Evolutionary conservation across 2,113 vertebrate genomes (phyloP), one percentile per base, ranked within the genome.

Genomic region (Psephotus haematonotus): DNA sequence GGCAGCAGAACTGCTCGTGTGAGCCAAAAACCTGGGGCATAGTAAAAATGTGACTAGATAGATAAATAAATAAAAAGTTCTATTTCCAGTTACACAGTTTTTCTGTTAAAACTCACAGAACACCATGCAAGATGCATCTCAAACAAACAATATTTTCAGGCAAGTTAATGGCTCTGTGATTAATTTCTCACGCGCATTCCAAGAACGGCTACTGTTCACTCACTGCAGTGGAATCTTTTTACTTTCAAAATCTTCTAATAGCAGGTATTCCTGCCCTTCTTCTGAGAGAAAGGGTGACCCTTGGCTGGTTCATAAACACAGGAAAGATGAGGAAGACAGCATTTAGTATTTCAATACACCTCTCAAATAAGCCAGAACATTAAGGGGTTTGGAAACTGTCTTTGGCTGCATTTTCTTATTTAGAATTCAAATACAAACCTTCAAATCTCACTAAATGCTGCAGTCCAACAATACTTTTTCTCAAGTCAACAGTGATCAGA

Each of bases 191-290:
- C 97, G 96, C 94, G 3, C 22, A 82, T 86, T 93, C 91, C 94
- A 96, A 97, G 92, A 95, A 91, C 37, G 84, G 95, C 95, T 95
- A 98, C 97, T 97, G 96, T 97, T 97, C 98, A 99, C 99, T 99
- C 99, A 99, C 99, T 98, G 98, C 98, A 98, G 97, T 70, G 98
- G 98, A 97, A 98, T 98, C 97, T 98, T 99, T 98, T 98, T 99
- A 99, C 99, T 99, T 98, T 99, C 99, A 99, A 99, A 99, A 97
- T 99, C 99, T 98, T 99, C 99, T 97, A 99, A 98, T 55, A 99
- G 99, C 92, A 99, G 98, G 97, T 99, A 99, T 97, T 99, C 98
- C 96, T 99, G 98, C 97, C 97, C 98, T 98, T 99, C 99, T 97
- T 99, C 97, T 79, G 98, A 98, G 96, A 98, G 95, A 97, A 98